Percentiles rank a stretch among this genome's conserved stretches.
Conservation (phyloP, 2,113 vertebrate species). For the Myxocyprinus asiaticus region DNA sequence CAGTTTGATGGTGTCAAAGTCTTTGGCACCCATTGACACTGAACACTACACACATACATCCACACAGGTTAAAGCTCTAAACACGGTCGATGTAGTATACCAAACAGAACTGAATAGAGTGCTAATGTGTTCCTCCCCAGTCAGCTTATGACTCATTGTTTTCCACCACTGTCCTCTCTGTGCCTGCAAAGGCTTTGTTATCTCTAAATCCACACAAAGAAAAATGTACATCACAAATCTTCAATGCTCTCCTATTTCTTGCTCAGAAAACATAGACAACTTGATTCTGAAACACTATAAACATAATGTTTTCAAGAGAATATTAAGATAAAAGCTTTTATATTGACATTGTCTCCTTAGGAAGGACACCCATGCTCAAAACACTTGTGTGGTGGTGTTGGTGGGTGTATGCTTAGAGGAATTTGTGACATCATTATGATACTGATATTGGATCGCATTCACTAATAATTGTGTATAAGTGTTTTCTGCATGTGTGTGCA, state of each 20-base stretch:
- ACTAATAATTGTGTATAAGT: too few relatives aligned
- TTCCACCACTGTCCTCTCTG: constrained; percentile 25
- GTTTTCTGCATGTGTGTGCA: too few relatives aligned
- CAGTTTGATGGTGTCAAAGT: not conserved
- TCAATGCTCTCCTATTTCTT: constrained; percentile 8
- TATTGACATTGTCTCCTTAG: too few relatives aligned
- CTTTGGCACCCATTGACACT: not conserved
- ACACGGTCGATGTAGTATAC: too few relatives aligned
- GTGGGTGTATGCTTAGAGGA: too few relatives aligned
- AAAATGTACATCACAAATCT: constrained; percentile 5
- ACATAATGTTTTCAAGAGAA: too few relatives aligned
- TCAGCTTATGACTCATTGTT: constrained; percentile 48
- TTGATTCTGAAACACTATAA: not conserved
- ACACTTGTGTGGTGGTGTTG: too few relatives aligned
- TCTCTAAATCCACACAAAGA: constrained; percentile 9
- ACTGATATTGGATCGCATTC: too few relatives aligned
- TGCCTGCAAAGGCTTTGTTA: constrained; percentile 29
- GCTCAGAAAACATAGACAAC: not conserved
- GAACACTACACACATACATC: not conserved
- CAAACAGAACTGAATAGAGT: constrained; percentile 3
- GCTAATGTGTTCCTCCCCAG: constrained; percentile 41
- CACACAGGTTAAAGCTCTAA: constrained; percentile 14
- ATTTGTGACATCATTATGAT: too few relatives aligned
- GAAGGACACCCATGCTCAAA: too few relatives aligned
- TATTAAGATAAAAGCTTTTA: too few relatives aligned